A percentile compares a stretch with the other conserved stretches of the same genome.
phyloP scores from a whole-genome alignment of 2,797 vertebrate genomes.

The Spea hammondii region DNA sequence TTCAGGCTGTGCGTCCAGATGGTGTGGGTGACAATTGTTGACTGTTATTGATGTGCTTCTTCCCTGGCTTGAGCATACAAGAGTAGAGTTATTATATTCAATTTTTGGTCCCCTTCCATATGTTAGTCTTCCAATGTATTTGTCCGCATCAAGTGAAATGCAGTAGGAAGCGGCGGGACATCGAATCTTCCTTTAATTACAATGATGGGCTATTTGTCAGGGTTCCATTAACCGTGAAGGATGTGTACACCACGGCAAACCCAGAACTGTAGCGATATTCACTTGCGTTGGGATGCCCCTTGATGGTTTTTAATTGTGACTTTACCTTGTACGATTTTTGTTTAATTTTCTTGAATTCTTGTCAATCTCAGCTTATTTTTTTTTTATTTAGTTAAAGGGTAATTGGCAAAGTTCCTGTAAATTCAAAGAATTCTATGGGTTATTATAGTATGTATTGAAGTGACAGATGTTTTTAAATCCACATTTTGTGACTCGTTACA shows the following conservation, averaged over 20 bases:
- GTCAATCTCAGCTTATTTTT: no score
- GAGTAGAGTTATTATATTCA: constrained; percentile 47
- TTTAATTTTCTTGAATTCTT: no score
- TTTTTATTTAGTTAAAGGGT: no score
- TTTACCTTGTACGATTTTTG: no score
- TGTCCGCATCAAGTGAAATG: constrained; percentile 56
- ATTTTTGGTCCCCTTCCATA: constrained; percentile 60
- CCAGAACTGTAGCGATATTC: background rate
- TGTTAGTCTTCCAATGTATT: constrained; percentile 59
- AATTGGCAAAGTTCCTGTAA: no score
- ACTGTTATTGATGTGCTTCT: constrained; percentile 40
- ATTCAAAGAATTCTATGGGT: no score
- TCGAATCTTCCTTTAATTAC: constrained; percentile 54
- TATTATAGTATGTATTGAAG: no score
- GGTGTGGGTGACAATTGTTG: constrained; percentile 43
- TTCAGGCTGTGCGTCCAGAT: constrained; percentile 48
- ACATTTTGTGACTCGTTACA: no score
- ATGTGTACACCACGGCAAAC: constrained; percentile 24
- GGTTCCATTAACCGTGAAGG: background rate
- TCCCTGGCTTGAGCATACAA: constrained; percentile 54
- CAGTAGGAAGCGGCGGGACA: constrained; percentile 46
- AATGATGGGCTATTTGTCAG: constrained; percentile 50
- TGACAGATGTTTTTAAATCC: no score
- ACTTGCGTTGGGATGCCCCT: background rate
- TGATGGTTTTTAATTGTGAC: background rate